Evolutionary conservation across 2,797 vertebrate genomes (phyloP), one percentile per base, ranked within the genome.

Genomic region (Dicrostonyx torquatus): DNA sequence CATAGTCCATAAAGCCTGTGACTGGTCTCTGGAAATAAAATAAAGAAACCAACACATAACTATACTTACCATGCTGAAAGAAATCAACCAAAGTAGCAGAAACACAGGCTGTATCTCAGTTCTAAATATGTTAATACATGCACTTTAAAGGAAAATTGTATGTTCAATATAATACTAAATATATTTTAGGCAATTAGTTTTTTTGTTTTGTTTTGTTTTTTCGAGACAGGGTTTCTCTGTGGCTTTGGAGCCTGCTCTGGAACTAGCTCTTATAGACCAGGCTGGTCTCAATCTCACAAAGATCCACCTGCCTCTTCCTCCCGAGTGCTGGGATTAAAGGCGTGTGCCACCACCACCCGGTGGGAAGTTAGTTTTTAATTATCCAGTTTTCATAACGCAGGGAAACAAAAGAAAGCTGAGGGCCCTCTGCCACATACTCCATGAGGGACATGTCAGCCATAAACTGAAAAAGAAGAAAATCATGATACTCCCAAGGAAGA

Each of bases 401-500:
- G 26, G 68, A 93, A 26, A 31, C 5, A 17, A 34, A 86, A 62
- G 3, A 68, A 91, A 72, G 8, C 14, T 88, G 84, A 92, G 37
- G 60, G 34, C 26, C 17, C 58, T 53, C 13, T 88, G 48, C 24
- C 22, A 88, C 5, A 85, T 29, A 5, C 20, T 55, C 12, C 20
- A n/a, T 3, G 18, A 2, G 72, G 2, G 73, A 15, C 24, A 70
- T 62, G 34, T 90, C 76, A 72, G 26, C 22, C 75, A 68, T 11
- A 85, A 64, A 55, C 6, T 53, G 6, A 60, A 87, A 62, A 94
- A 40, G 17, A 60, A 87, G 83, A 95, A 92, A 94, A 18, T 60
- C 50, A 83, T n/a, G 76, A 50, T 22, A 73, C 14, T 29, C 37
- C 24, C 22, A 18, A 50, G 3, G 0, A 17, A 31, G 8, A 80